Evolutionary conservation across 2,797 vertebrate genomes (phyloP), one percentile per base, ranked within the genome.

Genomic region (Margarornis squamiger): DNA sequence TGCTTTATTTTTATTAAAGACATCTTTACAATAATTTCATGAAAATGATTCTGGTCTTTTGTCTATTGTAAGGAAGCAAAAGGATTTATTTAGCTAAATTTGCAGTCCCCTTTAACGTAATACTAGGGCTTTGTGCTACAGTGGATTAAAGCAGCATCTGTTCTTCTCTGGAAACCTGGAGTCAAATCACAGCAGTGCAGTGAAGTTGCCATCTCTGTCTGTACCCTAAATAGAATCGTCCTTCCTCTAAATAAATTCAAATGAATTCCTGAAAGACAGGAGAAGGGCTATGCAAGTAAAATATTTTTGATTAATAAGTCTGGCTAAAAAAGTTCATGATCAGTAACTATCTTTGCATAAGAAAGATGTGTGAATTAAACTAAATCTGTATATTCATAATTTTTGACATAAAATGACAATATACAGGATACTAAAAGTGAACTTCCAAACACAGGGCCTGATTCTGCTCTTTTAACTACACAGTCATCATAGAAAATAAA

Each of bases 71-170:
- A 92, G 71, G 86, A 93, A 94, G 86, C 59, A 93, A 93, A 95
- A 93, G 90, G 93, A 95, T 97, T 95, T 95, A 95, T 95, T 93
- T 95, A 82, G 90, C 86, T 95, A 79, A 84, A 97, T 97, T 94
- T 82, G 71, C 92, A 94, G 91, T 79, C 88, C 82, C 63, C 90
- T 95, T 90, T 95, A 96, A 93, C 3, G 3, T 96, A 95, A 97
- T 97, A 95, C 92, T 96, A 46, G 92, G 85, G 95, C 95, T 97
- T 97, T 96, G 93, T 96, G 88, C 92, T 92, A 86, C 80, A 93
- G 91, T 70, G 82, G 96, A 96, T 97, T 96, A 96, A 97, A 96
- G 96, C 92, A 94, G 94, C 95, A 96, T 96, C 94, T 95, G 94
- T 94, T 97, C 92, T 90, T 93, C 96, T 90, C 90, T 95, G 90